Evolutionary conservation across 2,888 invertebrate genomes (phyloP).

Genomic region (Philonicus albiceps): DNA sequence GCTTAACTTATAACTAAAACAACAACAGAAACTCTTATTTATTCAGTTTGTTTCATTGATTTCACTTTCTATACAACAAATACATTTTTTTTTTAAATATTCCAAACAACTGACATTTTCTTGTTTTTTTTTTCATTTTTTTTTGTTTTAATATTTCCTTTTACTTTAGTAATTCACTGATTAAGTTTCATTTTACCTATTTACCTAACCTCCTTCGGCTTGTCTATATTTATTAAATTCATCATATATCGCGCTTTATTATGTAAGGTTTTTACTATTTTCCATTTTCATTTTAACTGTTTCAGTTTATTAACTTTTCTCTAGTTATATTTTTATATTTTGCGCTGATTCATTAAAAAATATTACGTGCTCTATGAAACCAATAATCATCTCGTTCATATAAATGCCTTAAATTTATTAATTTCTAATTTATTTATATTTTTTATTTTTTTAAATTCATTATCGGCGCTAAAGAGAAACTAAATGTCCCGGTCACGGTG

Average conservation of each 20-base stretch:
- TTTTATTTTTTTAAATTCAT: not conserved
- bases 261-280: constrained; percentile 47
- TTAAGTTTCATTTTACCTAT: constrained; percentile 16
- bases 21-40: constrained; percentile 45
- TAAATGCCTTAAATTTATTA: constrained; percentile 47
- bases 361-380: constrained; percentile 65
- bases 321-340: constrained; percentile 42
- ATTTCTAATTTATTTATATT: constrained; percentile 11
- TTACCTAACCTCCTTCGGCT: not conserved
- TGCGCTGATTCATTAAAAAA: constrained; percentile 55
- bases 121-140: not conserved
- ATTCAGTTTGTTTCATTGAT: constrained; percentile 50
- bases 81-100: constrained; percentile 43
- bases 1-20: constrained; percentile 46
- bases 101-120: constrained; percentile 42
- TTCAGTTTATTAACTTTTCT: constrained; percentile 34
- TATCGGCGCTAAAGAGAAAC: constrained; percentile 8
- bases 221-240: constrained; percentile 25
- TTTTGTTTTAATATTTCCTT: constrained; percentile 13
- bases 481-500: not conserved
- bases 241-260: constrained; percentile 40
- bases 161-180: constrained; percentile 5
- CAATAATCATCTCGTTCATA: constrained; percentile 60
- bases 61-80: constrained; percentile 52
- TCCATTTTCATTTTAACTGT: constrained; percentile 33